A percentile compares a stretch with the other conserved stretches of the same genome.
Evolutionary conservation across 2,797 vertebrate genomes (phyloP).

Genomic region (Scomberomorus guttatus): DNA sequence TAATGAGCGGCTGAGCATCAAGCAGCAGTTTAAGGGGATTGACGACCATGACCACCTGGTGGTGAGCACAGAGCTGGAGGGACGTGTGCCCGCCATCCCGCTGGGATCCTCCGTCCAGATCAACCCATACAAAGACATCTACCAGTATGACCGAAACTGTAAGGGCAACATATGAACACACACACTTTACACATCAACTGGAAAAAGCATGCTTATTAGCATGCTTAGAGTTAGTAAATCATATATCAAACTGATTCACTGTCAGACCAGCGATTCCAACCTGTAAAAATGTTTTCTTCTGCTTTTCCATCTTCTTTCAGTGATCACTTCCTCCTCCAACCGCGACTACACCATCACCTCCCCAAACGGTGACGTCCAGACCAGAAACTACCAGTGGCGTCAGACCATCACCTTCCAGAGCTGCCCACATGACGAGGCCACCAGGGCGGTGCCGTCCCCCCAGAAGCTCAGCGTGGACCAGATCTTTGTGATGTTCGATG

Average conservation of each 20-base stretch:
- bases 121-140: constrained; percentile 91
- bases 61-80: constrained; percentile 91
- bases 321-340: constrained; percentile 92
- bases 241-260: no score
- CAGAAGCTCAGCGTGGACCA: constrained; percentile 95
- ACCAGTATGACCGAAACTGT: constrained; percentile 90
- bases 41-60: constrained; percentile 94
- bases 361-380: constrained; percentile 75
- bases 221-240: background rate
- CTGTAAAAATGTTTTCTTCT: constrained; percentile 47
- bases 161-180: constrained; percentile 55
- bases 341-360: constrained; percentile 89
- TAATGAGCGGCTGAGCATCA: constrained; percentile 89
- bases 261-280: no score
- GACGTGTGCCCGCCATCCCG: constrained; percentile 86
- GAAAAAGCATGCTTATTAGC: background rate
- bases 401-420: constrained; percentile 91
- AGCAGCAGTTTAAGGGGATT: constrained; percentile 91
- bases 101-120: constrained; percentile 88
- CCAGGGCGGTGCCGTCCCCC: constrained; percentile 68
- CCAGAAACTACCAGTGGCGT: constrained; percentile 88
- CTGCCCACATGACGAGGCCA: constrained; percentile 82
- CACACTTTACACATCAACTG: background rate
- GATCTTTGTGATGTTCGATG: constrained; percentile 93
- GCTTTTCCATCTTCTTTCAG: constrained; percentile 76